Conservation (phyloP, 2,797 vertebrate genomes). For the Cuculus canorus region DNA sequence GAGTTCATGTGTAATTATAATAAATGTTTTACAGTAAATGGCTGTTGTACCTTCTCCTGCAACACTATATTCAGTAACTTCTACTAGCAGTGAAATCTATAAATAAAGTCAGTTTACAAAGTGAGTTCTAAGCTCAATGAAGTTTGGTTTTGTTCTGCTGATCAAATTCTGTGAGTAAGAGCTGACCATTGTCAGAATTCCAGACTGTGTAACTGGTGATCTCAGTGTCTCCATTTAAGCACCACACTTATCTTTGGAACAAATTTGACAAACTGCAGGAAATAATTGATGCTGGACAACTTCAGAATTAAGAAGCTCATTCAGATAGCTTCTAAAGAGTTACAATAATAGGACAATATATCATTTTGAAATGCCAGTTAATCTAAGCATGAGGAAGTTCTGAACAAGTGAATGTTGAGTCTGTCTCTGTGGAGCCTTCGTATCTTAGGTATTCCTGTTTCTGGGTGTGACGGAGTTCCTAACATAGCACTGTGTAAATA, state of each 20-base stretch:
- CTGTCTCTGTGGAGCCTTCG: not conserved
- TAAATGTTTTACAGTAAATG: not conserved
- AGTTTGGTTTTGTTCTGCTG: not conserved
- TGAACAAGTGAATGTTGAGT: not conserved
- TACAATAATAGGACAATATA: not conserved
- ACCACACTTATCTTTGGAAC: not conserved
- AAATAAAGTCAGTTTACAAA: not conserved
- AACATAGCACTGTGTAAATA: not conserved
- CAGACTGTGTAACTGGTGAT: not conserved
- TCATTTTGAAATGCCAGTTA: not conserved
- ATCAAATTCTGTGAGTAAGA: not conserved
- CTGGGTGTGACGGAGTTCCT: constrained; percentile 61
- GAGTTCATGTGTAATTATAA: not conserved
- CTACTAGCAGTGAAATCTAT: not conserved
- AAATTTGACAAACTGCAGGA: not conserved
- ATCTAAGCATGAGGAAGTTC: not conserved
- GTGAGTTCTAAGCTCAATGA: not conserved
- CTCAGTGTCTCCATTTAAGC: not conserved
- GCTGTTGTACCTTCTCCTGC: not conserved
- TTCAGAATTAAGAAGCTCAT: not conserved
- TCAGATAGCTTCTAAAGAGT: not conserved
- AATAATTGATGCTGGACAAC: not conserved
- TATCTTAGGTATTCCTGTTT: constrained; percentile 41
- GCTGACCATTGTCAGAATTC: not conserved
- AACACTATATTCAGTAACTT: not conserved